Conservation (phyloP, 2,113 vertebrate genomes). For the Zosterops japonicus region DNA sequence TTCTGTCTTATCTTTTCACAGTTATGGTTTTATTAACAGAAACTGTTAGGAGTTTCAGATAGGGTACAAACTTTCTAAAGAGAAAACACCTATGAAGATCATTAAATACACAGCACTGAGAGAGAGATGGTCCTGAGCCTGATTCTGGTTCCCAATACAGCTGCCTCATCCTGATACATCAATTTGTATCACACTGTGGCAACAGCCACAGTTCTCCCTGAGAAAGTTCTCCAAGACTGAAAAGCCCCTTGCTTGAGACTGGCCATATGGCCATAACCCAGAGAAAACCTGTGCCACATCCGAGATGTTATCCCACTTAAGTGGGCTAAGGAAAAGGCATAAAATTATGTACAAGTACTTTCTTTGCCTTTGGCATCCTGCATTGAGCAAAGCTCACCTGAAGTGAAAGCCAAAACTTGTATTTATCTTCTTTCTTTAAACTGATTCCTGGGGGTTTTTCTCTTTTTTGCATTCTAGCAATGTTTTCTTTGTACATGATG, state of each 20-base stretch:
- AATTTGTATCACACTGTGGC: neutral
- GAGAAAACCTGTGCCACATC: neutral
- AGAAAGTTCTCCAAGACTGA: neutral
- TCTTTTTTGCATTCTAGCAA: neutral
- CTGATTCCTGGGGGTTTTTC: neutral
- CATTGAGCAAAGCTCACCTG: neutral
- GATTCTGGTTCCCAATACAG: fast-evolving
- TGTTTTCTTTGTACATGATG: neutral
- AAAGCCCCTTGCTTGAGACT: neutral
- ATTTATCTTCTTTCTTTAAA: neutral
- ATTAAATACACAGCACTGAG: neutral
- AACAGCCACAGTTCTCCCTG: neutral
- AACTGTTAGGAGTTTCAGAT: neutral
- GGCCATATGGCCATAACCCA: neutral
- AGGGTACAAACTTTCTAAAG: neutral
- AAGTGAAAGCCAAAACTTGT: neutral
- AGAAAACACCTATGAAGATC: neutral
- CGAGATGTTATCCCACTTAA: neutral
- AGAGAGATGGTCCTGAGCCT: neutral
- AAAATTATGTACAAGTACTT: neutral
- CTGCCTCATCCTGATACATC: neutral
- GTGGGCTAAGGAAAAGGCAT: neutral
- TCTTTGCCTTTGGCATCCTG: neutral
- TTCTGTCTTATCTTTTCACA: neutral
- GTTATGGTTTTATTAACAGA: neutral